Conservation (phyloP, 2,113 vertebrate genomes). For the Penelope pileata region DNA sequence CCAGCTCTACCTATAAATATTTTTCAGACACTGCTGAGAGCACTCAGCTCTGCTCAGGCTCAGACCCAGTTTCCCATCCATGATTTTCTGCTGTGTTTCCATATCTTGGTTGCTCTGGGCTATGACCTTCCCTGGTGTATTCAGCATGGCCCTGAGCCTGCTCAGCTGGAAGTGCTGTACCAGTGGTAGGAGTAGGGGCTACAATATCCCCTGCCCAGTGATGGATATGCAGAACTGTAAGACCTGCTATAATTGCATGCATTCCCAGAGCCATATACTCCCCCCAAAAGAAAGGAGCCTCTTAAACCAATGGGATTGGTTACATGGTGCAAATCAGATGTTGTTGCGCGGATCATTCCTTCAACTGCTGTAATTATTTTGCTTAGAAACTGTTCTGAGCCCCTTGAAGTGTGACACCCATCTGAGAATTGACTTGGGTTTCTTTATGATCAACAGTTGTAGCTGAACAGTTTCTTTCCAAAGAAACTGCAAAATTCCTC, state of each 20-base stretch:
- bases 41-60: not conserved
- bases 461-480: not conserved
- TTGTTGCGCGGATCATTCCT: not conserved
- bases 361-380: not conserved
- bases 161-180: not conserved
- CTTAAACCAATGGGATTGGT: not conserved
- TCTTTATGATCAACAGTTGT: not conserved
- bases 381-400: not conserved
- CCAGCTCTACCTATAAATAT: not conserved
- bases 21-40: not conserved
- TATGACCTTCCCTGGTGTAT: rapidly evolving
- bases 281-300: not conserved
- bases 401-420: rapidly evolving
- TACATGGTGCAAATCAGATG: not conserved
- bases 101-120: not conserved
- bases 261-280: not conserved
- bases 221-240: not conserved
- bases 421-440: not conserved
- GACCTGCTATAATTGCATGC: not conserved
- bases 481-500: not conserved
- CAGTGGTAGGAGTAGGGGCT: not conserved
- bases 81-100: not conserved
- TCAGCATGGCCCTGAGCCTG: not conserved
- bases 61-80: not conserved
- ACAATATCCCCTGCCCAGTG: not conserved